Conservation (phyloP, 2,797 vertebrate species). For the Coregonus ussuriensis region DNA sequence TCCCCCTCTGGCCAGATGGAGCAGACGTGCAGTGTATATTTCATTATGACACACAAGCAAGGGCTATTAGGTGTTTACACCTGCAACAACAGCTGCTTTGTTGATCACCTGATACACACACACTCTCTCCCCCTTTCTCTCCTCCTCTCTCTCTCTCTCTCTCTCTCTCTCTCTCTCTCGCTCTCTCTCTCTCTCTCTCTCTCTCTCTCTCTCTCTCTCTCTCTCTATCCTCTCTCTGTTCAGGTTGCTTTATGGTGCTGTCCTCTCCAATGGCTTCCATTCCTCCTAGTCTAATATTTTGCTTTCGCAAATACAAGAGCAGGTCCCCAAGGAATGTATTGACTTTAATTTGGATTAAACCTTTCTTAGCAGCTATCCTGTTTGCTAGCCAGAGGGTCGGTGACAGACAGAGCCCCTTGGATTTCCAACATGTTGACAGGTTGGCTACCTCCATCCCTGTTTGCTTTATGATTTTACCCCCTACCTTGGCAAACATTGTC, state of each 20-base stretch:
- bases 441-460: not conserved
- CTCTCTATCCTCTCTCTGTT: not conserved
- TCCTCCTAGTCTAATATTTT: not conserved
- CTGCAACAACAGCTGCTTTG: not conserved
- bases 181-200: too few species aligned
- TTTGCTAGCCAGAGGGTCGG: not conserved
- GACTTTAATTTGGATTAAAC: not conserved
- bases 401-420: not conserved
- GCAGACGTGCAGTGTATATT: not conserved
- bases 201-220: not conserved
- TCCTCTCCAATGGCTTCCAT: not conserved
- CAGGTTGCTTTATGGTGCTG: too few species aligned
- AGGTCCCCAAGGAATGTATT: not conserved
- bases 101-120: constrained; percentile 1
- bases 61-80: not conserved
- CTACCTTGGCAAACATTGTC: not conserved
- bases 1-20: not conserved
- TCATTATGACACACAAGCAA: not conserved
- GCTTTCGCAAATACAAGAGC: not conserved
- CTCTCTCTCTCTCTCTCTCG: not conserved
- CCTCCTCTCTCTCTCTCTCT: not conserved
- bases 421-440: not conserved
- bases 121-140: not conserved
- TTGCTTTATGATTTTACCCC: not conserved
- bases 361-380: not conserved